These are phyloP conservation scores for Ditula angustiorana DNA, from an alignment of 2,888 invertebrate genomes.

Conservation along the genomic window DNA sequence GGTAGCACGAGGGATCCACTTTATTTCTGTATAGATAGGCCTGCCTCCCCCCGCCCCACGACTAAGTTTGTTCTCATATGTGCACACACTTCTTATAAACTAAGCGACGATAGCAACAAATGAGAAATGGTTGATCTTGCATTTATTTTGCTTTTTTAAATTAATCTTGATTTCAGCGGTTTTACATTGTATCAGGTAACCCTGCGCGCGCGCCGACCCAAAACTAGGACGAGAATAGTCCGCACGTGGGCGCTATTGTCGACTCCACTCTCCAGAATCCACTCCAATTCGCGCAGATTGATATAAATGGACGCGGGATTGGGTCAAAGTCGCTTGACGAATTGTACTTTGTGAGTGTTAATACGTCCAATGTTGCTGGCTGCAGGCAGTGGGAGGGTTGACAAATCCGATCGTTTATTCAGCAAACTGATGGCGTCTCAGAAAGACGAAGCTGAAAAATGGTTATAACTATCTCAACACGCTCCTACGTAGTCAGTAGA, in stretches of 20 bases:
- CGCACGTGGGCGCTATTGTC: slow-evolving; percentile 67
- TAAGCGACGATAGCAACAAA: too few species aligned
- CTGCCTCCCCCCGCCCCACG: too few species aligned
- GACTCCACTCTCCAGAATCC: slow-evolving; percentile 48
- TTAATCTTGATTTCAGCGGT: not conserved
- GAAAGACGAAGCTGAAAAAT: too few species aligned
- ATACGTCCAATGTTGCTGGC: not conserved
- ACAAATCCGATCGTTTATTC: not conserved
- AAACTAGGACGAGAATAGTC: slow-evolving; percentile 62
- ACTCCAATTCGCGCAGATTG: slow-evolving; percentile 31
- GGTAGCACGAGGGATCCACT: too few species aligned
- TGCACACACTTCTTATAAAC: too few species aligned
- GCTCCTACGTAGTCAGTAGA: too few species aligned
- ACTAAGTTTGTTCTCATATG: too few species aligned
- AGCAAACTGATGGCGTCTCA: not conserved
- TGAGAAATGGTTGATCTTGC: too few species aligned
- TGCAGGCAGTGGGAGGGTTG: not conserved
- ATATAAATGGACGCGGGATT: slow-evolving; percentile 30
- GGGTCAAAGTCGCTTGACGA: slow-evolving; percentile 27
- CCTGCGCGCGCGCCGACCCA: slow-evolving; percentile 37
- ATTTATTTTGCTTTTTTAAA: too few species aligned
- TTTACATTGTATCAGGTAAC: slow-evolving; percentile 13
- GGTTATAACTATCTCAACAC: too few species aligned
- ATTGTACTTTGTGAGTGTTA: slow-evolving; percentile 4
- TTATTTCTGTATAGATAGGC: too few species aligned